phyloP scores from a whole-genome alignment of 2,888 invertebrate species.

The Cetonia aurata region DNA sequence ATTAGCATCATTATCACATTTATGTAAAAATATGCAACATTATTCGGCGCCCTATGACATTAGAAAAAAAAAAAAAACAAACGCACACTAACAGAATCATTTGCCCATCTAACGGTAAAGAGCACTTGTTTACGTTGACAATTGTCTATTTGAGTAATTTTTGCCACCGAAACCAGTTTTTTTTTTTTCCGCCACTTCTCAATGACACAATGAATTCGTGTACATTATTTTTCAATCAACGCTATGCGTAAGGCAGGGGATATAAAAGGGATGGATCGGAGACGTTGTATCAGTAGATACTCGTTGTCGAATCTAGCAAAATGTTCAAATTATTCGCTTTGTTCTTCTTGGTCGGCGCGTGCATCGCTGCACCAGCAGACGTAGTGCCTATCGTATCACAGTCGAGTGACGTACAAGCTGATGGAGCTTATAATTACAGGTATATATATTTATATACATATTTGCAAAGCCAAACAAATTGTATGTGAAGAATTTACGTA shows the following conservation, averaged over 20 bases:
- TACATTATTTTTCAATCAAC: slow-evolving; percentile 22
- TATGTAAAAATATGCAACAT: not conserved
- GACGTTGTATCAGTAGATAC: slow-evolving; percentile 32
- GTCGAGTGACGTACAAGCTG: slow-evolving; percentile 42
- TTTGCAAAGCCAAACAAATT: too few relatives aligned
- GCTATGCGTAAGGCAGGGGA: slow-evolving; percentile 12
- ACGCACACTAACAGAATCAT: not conserved
- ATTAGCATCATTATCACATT: too few relatives aligned
- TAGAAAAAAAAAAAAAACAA: slow-evolving; percentile 5
- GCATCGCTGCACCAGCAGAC: slow-evolving; percentile 40
- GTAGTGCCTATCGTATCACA: slow-evolving; percentile 40
- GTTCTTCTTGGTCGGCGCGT: slow-evolving; percentile 38
- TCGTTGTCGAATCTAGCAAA: slow-evolving; percentile 5
- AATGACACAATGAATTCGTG: slow-evolving; percentile 9
- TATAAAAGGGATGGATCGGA: slow-evolving; percentile 39
- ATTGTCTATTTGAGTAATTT: not conserved
- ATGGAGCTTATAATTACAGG: slow-evolving; percentile 43
- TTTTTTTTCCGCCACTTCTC: slow-evolving; percentile 8
- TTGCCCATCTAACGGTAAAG: not conserved
- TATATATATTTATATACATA: slow-evolving; percentile 19
- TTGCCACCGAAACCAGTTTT: slow-evolving; percentile 24
- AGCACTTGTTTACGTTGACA: not conserved
- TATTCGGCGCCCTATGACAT: slow-evolving; percentile 26
- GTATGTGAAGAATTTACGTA: too few relatives aligned
- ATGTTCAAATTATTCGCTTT: slow-evolving; percentile 35